Percentiles rank a stretch among this genome's conserved stretches.
These are phyloP conservation scores for Calvadosia cruxmelitensis DNA, from an alignment of 30 jellyfish, hydroid and myxozoan species.

Conservation along the genomic window DNA sequence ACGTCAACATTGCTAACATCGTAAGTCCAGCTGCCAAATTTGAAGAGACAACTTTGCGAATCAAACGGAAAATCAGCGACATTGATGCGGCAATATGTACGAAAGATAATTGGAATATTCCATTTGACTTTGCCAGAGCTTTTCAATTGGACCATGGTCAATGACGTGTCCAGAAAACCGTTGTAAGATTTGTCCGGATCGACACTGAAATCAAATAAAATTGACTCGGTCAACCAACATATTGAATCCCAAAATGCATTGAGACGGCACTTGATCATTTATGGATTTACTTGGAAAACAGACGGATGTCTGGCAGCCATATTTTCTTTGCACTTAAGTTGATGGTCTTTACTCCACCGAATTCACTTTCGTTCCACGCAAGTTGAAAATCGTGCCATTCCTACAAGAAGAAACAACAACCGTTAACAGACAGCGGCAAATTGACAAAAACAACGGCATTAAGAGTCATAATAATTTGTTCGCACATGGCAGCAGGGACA, in stretches of 20 bases:
- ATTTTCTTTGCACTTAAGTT: conserved; percentile 31
- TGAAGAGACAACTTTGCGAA: conserved; percentile 61
- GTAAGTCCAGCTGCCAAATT: conserved; percentile 82
- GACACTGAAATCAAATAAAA: conserved; percentile 18
- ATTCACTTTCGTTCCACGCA: conserved; percentile 38
- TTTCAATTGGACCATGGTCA: conserved; percentile 33
- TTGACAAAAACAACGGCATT: not conserved
- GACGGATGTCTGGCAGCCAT: conserved; percentile 63
- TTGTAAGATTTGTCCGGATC: conserved; percentile 80
- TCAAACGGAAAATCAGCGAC: conserved; percentile 81
- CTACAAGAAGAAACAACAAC: conserved; percentile 4
- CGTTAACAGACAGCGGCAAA: not conserved
- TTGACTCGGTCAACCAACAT: no score
- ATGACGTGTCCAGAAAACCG: conserved; percentile 66
- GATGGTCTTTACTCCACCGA: conserved; percentile 26
- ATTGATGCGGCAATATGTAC: conserved; percentile 69
- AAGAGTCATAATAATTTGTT: not conserved
- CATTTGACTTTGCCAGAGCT: conserved; percentile 44
- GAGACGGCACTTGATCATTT: no score
- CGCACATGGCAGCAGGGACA: not conserved
- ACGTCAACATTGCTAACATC: conserved; percentile 28
- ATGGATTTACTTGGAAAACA: conserved; percentile 59
- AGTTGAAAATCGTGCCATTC: conserved; percentile 34
- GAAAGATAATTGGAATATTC: conserved; percentile 67
- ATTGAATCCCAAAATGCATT: no score